Evolutionary conservation across 2,797 vertebrate genomes (phyloP).

Genomic region (Sternotherus odoratus): DNA sequence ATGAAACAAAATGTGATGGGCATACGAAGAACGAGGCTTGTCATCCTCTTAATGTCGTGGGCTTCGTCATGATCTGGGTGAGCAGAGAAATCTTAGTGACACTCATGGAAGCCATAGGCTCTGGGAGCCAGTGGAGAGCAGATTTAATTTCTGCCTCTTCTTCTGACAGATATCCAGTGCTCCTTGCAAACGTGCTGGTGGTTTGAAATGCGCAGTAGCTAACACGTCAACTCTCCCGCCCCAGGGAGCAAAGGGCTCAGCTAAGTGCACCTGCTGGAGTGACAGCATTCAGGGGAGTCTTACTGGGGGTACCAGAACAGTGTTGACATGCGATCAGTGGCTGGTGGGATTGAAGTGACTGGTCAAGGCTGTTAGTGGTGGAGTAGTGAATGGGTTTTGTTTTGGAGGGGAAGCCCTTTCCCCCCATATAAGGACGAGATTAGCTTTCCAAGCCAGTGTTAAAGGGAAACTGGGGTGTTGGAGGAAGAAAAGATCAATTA

Average conservation of each 20-base stretch:
- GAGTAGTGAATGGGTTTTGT: neutral
- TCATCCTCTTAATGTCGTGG: neutral
- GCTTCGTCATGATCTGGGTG: neutral
- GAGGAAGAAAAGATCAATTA: neutral
- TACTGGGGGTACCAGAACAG: neutral
- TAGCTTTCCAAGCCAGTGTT: neutral
- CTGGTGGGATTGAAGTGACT: neutral
- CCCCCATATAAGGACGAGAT: neutral
- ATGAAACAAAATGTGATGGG: neutral
- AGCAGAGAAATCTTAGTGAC: neutral
- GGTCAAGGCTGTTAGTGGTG: neutral
- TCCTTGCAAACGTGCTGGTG: neutral
- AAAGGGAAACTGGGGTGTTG: neutral
- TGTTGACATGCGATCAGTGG: neutral
- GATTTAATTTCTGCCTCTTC: neutral
- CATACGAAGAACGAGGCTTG: neutral
- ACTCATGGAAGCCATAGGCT: neutral
- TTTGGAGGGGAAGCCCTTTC: neutral
- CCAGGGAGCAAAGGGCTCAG: neutral
- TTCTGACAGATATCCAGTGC: neutral
- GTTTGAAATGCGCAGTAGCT: neutral
- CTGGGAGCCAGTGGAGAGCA: neutral
- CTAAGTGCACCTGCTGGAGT: neutral
- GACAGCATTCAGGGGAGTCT: neutral
- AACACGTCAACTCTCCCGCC: neutral